phyloP scores from a whole-genome alignment of 2,888 invertebrate genomes.

The Phalera bucephala region DNA sequence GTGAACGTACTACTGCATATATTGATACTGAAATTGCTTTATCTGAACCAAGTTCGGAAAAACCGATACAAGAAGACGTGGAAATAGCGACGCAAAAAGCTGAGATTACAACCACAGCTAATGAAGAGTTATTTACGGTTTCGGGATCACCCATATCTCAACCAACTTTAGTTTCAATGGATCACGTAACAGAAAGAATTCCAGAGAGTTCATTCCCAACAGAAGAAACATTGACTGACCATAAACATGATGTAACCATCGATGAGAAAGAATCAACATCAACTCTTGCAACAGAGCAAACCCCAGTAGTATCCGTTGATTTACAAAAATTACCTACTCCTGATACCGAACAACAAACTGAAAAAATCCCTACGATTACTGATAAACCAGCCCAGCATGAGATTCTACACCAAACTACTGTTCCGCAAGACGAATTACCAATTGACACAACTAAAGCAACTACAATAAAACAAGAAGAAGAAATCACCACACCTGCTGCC shows the following conservation, averaged over 20 bases:
- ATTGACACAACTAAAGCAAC: slow-evolving; percentile 13
- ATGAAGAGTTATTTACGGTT: slow-evolving; percentile 8
- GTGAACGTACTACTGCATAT: slow-evolving; percentile 8
- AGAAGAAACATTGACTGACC: slow-evolving; percentile 9
- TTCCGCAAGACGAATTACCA: slow-evolving; percentile 25
- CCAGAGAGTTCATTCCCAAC: slow-evolving; percentile 6
- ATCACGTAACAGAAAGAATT: slow-evolving; percentile 12
- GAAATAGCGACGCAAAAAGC: slow-evolving; percentile 16
- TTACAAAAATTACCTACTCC: slow-evolving; percentile 16
- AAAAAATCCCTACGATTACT: slow-evolving; percentile 16
- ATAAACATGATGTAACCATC: slow-evolving; percentile 2
- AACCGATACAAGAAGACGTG: slow-evolving; percentile 9
- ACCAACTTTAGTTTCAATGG: slow-evolving; percentile 3
- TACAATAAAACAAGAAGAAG: slow-evolving; percentile 30
- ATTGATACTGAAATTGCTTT: slow-evolving; percentile 3
- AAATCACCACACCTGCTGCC: no score
- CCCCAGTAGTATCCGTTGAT: slow-evolving; percentile 9
- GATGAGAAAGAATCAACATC: slow-evolving; percentile 6
- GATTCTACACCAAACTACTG: slow-evolving; percentile 16
- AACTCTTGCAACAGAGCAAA: slow-evolving; percentile 10
- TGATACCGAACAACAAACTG: slow-evolving; percentile 14
- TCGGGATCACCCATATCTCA: not conserved
- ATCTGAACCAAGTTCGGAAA: slow-evolving; percentile 11
- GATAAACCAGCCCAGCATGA: slow-evolving; percentile 24
- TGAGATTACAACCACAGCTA: slow-evolving; percentile 8